phyloP scores from a whole-genome alignment of 1,140 invertebrate species.

The Pentalonia nigronervosa region DNA sequence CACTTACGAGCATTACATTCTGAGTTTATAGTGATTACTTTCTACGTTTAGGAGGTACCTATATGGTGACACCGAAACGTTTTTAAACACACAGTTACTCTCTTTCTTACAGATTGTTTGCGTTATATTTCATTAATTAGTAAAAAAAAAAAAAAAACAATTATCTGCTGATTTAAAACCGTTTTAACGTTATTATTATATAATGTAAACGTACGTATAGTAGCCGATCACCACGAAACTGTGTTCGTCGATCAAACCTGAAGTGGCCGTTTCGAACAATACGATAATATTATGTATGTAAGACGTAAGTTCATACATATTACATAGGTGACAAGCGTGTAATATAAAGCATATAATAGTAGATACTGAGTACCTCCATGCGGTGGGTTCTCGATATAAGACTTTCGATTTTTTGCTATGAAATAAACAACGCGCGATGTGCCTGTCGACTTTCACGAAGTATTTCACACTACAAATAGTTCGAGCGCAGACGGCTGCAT shows the following conservation, averaged over 20 bases:
- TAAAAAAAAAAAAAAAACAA: not conserved
- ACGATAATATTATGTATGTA: not conserved
- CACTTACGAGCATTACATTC: not conserved
- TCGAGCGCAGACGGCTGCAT: not conserved
- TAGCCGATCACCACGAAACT: not conserved
- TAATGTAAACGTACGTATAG: not conserved
- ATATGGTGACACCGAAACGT: not conserved
- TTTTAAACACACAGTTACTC: not conserved
- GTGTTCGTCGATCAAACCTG: not conserved
- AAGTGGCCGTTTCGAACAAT: not conserved
- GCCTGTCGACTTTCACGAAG: not conserved
- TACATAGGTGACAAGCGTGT: not conserved
- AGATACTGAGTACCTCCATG: not conserved
- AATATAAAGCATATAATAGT: not conserved
- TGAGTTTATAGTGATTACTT: not conserved
- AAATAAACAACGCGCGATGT: not conserved
- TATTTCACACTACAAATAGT: slow-evolving; percentile 8
- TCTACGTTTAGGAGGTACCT: not conserved
- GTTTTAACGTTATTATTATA: not conserved
- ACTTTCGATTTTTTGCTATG: not conserved
- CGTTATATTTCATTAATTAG: not conserved
- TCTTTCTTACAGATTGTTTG: not conserved
- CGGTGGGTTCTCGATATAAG: not conserved
- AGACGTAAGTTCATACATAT: not conserved
- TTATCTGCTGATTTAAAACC: not conserved